Evolutionary conservation across 1,140 invertebrate genomes (phyloP), one percentile per base, ranked within the genome.

Genomic region (Drosophila virilis): DNA sequence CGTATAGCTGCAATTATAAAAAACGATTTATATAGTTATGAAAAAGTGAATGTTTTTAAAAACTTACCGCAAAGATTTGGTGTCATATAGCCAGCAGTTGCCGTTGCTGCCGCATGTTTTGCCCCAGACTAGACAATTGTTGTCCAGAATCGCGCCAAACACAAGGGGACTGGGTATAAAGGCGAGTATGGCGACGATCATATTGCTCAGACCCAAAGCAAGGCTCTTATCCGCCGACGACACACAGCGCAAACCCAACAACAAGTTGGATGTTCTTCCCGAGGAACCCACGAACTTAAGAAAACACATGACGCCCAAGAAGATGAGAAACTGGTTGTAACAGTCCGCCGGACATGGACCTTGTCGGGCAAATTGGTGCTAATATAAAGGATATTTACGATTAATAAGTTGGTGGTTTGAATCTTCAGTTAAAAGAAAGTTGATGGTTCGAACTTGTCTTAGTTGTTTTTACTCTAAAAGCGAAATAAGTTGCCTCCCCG

Each of bases 61-160:
- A 8, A 32, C 58, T 13, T 35, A 85, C 85, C 84, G 54, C 28
- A 90, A 33, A 0, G 81, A 85, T 12, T 94, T 93, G 6, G 95
- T 94, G 80, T 96, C 94, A 66, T 96, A 96, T 0, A 96, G 91
- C 95, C 95, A 96, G 90, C 95, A 96, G 78, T 96, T 96, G 45
- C 95, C 95, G 48, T 93, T 95, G 45, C 94, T 94, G 7, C 93
- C 92, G 74, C 95, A 96, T 6, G 95, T 96, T 88, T 95, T 95
- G 8, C 95, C 96, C 96, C 96, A 96, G 32, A 96, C 94, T n/a
- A 96, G 74, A 78, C 96, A 96, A 5, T 94, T 94, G 48, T 92
- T 93, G 95, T 96, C 96, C 77, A 96, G 93, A 43, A 96, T 94
- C 77, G 93, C 94, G 62, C 95, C 96, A 80, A 95, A 96, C n/a